These are phyloP conservation scores for Rhinoderma darwinii DNA, from an alignment of 2,113 vertebrate genomes.

Conservation along the genomic window DNA sequence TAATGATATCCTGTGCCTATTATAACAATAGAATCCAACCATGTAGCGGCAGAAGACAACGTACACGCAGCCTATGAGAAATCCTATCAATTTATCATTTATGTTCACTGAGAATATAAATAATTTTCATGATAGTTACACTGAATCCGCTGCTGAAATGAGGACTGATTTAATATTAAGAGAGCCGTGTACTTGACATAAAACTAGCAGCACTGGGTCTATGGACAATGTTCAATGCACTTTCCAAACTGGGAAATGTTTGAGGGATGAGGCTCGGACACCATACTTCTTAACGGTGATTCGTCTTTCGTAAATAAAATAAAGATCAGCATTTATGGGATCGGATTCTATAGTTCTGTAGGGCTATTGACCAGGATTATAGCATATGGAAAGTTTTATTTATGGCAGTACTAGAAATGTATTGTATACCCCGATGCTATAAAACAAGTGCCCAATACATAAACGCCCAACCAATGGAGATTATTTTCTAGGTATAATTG, in stretches of 20 bases:
- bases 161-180: slow-evolving; percentile 35
- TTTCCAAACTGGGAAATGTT: background rate
- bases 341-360: background rate
- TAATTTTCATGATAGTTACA: slow-evolving; percentile 42
- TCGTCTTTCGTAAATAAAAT: background rate
- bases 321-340: background rate
- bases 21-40: background rate
- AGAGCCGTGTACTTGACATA: background rate
- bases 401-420: background rate
- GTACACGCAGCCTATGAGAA: background rate
- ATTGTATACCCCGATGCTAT: background rate
- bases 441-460: background rate
- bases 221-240: background rate
- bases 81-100: slow-evolving; percentile 47
- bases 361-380: background rate
- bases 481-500: too few species aligned
- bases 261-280: background rate
- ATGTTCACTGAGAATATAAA: slow-evolving; percentile 41
- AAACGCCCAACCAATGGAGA: background rate
- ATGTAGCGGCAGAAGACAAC: background rate
- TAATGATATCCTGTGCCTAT: background rate
- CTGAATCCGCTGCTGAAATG: background rate
- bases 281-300: background rate
- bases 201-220: background rate
- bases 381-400: background rate